Evolutionary conservation across 2,113 vertebrate species (phyloP), one percentile per base, ranked within the genome.

Genomic region (Malaclemys terrapin): DNA sequence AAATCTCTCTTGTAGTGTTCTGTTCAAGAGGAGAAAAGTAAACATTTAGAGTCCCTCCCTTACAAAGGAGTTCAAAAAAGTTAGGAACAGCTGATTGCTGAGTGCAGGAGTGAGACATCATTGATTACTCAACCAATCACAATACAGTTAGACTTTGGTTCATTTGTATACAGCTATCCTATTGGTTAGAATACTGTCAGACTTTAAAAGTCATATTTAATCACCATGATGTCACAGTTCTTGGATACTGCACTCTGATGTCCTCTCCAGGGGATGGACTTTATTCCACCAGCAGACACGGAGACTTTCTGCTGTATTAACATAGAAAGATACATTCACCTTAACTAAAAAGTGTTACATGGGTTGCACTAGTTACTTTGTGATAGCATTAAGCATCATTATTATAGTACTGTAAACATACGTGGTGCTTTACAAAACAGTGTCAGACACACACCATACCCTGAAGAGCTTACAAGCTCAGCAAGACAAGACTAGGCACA

Each of bases 221-320:
- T 2, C 25, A 82, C 54, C 75, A 16, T 7, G 29, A 87, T 88
- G 89, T 92, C 90, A 96, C 81, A 95, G 38, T 31, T n/a, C 45
- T 80, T 27, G 57, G 6, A 10, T 10, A 82, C 49, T n/a, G 25
- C 84, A 92, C 59, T 91, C 19, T 0, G 0, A 75, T 24, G 0
- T 86, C 75, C 45, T 38, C 13, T 54, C 49, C 75, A 14, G 0
- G 0, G 85, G 69, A 76, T 13, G 9, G 24, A 45, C 72, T 42
- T 75, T 45, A 25, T 12, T 45, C 38, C 53, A 65, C 35, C 25
- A 57, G 1, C 1, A 84, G 22, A 22, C 81, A 59, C 53, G 38
- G 78, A 45, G 72, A 56, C 11, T n/a, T 57, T 75, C n/a, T 87
- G 62, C 12, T 80, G 35, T 80, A 75, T 42, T 78, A 62, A 2